Percentiles rank a stretch among this genome's conserved stretches.
Conservation (phyloP, 1,140 invertebrate species). For the Drosophila bocqueti region DNA sequence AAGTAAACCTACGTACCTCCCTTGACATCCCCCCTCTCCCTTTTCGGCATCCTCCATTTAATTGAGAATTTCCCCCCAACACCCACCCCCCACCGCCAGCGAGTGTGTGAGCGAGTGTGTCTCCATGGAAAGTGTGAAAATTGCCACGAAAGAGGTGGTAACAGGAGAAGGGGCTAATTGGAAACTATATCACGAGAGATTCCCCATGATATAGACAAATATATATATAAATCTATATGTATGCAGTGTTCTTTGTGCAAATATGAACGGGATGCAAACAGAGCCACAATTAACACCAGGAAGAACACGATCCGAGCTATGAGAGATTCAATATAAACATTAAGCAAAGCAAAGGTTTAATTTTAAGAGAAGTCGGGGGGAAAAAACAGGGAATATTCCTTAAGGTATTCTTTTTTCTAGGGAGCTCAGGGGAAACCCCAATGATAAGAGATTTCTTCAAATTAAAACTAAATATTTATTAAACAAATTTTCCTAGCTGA, state of each 20-base stretch:
- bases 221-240: conserved; percentile 2
- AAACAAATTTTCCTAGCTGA: background rate
- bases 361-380: background rate
- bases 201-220: conserved; percentile 8
- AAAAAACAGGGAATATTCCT: background rate
- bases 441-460: too few species aligned
- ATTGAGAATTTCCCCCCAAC: conserved; percentile 19
- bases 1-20: background rate
- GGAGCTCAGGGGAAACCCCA: background rate
- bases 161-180: conserved; percentile 16
- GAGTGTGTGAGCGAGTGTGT: background rate
- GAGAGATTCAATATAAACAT: background rate
- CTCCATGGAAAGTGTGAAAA: conserved; percentile 31
- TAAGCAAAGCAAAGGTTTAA: background rate
- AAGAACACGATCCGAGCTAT: background rate
- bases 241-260: background rate
- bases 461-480: background rate
- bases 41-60: conserved; percentile 14
- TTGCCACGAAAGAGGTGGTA: conserved; percentile 13
- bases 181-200: conserved; percentile 26
- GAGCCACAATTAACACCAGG: conserved; percentile 11
- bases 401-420: background rate
- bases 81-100: background rate
- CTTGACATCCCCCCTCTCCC: background rate
- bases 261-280: conserved; percentile 18